Evolutionary conservation across 2,888 invertebrate species (phyloP).

Genomic region (Drosophila imparisetae): DNA sequence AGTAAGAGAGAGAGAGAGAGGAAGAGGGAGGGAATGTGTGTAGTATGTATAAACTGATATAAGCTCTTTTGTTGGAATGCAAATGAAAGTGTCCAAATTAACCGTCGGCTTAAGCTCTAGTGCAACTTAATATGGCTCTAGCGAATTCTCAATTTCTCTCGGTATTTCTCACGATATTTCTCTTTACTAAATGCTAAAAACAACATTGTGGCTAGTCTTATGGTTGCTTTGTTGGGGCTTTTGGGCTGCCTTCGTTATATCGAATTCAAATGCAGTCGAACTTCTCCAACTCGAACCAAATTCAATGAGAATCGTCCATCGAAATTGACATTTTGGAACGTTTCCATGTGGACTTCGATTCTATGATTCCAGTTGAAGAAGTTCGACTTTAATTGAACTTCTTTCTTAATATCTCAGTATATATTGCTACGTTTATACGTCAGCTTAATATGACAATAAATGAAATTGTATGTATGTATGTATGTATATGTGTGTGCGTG

Average conservation of each 20-base stretch:
- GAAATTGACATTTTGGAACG: neutral
- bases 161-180: neutral
- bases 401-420: conserved; percentile 10
- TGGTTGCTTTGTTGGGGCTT: conserved; percentile 48
- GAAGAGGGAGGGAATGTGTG: neutral
- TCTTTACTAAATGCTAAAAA: conserved; percentile 60
- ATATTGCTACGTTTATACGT: conserved; percentile 14
- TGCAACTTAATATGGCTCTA: conserved; percentile 1
- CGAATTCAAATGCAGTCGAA: conserved; percentile 2
- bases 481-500: too few species aligned
- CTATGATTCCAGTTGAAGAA: neutral
- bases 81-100: conserved; percentile 10
- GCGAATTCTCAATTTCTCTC: conserved; percentile 7
- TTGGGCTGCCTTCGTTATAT: conserved; percentile 19
- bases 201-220: conserved; percentile 68
- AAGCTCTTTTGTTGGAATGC: conserved; percentile 31
- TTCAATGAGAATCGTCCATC: neutral
- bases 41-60: neutral
- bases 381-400: conserved; percentile 1
- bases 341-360: neutral
- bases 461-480: conserved; percentile 2
- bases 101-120: conserved; percentile 10
- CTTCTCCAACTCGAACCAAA: neutral
- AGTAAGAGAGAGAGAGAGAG: neutral
- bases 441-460: conserved; percentile 14